Base-by-base conservation (phyloP, 35 echinoderm and acorn worm species). In the Lytechinus variegatus region DNA sequence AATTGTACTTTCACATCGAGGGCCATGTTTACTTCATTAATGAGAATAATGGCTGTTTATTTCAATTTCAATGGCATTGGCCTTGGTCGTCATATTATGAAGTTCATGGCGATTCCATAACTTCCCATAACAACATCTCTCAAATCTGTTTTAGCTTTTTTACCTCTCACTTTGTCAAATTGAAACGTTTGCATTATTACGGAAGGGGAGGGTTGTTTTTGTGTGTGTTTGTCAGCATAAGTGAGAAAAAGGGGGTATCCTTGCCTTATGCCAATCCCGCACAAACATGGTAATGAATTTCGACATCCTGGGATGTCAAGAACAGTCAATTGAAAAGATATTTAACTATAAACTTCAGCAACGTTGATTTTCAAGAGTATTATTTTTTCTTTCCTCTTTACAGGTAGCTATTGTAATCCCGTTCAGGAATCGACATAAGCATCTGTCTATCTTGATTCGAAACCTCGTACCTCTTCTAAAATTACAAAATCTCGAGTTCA, bases 371-470 rank as follows among this genome's bases (percentile, higher is more conserved):
- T 27, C 6, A 10, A 51, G 4, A 8, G 1, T 89, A 33, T 13
- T 19, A 56, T 54, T 54, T 11, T 93, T 27, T 0, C 56, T 27
- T 27, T 93, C 9, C 21, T 27, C 52, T 19, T 9, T 93, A 14
- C 54, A 93, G 91, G 91, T 93, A 52, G 91, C 91, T 10, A 93
- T 93, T 10, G 91, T 93, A 0, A 93, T 93, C n/a, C 91, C 91
- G 53, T 93, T 93, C 91, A 53, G 91, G 24, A 93, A 56, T 27
- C 91, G 91, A 9, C 54, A 93, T 54, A 27, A 27, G 2, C 91
- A 93, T 93, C 53, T 93, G 24, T 56, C 91, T 5, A 53, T 93
- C 11, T 57, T 93, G n/a, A 53, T 93, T 56, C 92, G 92, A 55
- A 93, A 93, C 92, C 54, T 93, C 11, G 24, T 93, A 57, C 52